A percentile compares a stretch with the other conserved stretches of the same genome.
phyloP scores from a whole-genome alignment of 2,797 vertebrate species.

The Lates japonicus region DNA sequence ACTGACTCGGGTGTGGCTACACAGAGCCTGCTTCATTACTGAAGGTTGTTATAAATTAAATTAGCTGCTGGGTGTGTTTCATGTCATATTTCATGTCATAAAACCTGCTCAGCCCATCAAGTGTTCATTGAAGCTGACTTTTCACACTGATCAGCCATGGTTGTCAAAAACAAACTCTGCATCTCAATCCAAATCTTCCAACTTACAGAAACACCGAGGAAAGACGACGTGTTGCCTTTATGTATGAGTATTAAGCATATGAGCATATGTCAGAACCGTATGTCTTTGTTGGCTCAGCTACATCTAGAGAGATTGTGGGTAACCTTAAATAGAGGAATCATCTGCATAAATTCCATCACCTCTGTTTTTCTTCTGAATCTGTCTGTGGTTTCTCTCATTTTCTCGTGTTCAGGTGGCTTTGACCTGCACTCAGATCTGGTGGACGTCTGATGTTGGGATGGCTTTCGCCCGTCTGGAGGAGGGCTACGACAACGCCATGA shows the following conservation, averaged over 20 bases:
- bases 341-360: not conserved
- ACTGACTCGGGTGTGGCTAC: not conserved
- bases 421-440: conserved; percentile 97
- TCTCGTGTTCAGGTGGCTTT: conserved; percentile 89
- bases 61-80: not conserved
- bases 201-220: not conserved
- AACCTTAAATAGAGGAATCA: not conserved
- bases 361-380: not conserved
- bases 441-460: conserved; percentile 93
- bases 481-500: conserved; percentile 93
- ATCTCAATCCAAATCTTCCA: conserved; percentile 14
- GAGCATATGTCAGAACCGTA: not conserved
- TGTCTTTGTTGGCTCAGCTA: not conserved
- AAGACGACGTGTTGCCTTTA: not conserved
- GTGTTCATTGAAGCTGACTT: conserved; percentile 24
- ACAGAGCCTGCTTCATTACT: not conserved
- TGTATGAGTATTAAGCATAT: conserved; percentile 10
- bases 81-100: no score
- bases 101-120: conserved; percentile 7
- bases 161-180: not conserved
- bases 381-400: not conserved
- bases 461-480: conserved; percentile 93
- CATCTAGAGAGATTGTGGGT: not conserved
- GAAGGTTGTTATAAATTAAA: not conserved
- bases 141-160: not conserved